Base-by-base conservation (phyloP, 1,140 invertebrate species). In the Oryzaephilus surinamensis region DNA sequence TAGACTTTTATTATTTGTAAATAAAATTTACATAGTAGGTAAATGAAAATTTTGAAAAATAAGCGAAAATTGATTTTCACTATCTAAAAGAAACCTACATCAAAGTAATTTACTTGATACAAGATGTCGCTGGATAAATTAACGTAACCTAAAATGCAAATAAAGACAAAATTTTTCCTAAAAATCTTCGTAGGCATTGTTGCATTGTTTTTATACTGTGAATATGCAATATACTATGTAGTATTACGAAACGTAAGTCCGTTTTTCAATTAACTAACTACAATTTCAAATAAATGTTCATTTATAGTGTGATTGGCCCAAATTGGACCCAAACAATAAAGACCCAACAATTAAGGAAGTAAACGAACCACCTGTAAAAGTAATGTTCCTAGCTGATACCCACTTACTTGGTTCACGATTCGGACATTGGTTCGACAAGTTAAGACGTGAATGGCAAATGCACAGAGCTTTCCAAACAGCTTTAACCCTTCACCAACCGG, bases 361-460 rank as follows among this genome's bases (percentile, higher is more conserved):
- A 18, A 61, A 68, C 15, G 65, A 70, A 24, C 61, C 66, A 36
- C 71, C 76, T 28, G 69, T 86, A 0, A 71, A 71, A 61, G 81
- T 77, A 1, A 81, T 96, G 77, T 72, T 97, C 41, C 59, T 98
- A 38, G 83, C 93, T 20, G 95, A 98, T 62, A 90, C 88, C 1
- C 95, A 98, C 71, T 66, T 98, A 17, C 60, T 97, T n/a, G 94
- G 94, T 3, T 74, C 77, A 5, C 69, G 72, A 47, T 74, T 81
- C 29, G 93, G 93, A 0, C 91, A 98, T 61, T 97, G 93, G 92
- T 81, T 96, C 64, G 95, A 98, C 64, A 96, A 94, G 67, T 61
- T 97, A 34, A 71, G 85, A 60, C 76, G 94, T 50, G 95, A 98
- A 71, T 97, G 93, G 93, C 93, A 97, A 65, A 98, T 98, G 94